Evolutionary conservation across 2,888 invertebrate species (phyloP).

Genomic region (Drosophila cyrtoloma): DNA sequence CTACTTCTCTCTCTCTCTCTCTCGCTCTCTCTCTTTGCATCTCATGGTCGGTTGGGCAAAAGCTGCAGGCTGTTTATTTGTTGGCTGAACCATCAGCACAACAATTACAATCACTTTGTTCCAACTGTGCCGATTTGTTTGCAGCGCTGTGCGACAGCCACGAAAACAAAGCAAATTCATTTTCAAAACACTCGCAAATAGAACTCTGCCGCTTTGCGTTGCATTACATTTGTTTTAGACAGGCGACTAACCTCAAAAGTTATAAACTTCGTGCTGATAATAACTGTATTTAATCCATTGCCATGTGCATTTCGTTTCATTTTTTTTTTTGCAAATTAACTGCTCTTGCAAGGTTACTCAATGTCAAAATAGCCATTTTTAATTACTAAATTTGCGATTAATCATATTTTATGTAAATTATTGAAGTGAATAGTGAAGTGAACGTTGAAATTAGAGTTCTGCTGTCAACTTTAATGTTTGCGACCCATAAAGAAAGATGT

Average conservation of each 20-base stretch:
- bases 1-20: neutral
- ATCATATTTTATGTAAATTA: neutral
- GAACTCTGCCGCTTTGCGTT: constrained; percentile 5
- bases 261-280: neutral
- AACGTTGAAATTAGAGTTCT: accelerated
- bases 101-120: constrained; percentile 61
- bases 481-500: neutral
- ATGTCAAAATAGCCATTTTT: neutral
- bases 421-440: neutral
- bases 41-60: constrained; percentile 51
- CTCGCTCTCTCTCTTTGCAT: neutral
- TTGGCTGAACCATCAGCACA: constrained; percentile 27
- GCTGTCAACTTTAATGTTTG: neutral
- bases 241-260: constrained; percentile 4
- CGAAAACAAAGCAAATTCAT: constrained; percentile 4
- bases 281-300: neutral
- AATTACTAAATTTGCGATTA: neutral
- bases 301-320: neutral
- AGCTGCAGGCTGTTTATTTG: constrained; percentile 33
- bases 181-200: constrained; percentile 19
- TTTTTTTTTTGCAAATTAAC: neutral
- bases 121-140: constrained; percentile 20
- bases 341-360: neutral
- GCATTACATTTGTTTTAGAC: neutral
- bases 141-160: constrained; percentile 14